Evolutionary conservation across 2,113 vertebrate genomes (phyloP), one percentile per base, ranked within the genome.

Genomic region (Trichomycterus rosablanca): DNA sequence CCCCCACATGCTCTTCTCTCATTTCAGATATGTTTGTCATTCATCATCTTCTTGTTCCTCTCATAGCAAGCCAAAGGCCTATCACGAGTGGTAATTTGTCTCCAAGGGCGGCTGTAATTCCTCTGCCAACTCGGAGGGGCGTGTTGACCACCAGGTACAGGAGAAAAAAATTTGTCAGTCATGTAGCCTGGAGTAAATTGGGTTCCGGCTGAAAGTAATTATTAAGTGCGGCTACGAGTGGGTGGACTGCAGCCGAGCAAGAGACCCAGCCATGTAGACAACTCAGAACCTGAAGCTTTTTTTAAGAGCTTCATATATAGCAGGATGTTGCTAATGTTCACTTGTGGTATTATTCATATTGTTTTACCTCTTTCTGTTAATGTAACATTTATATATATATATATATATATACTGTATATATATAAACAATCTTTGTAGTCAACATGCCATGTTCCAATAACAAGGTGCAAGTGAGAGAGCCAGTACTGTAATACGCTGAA

Each of bases 121-220:
- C 76, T 76, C 62, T 68, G 73, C 70, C 73, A 69, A 77, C 80
- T 83, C 77, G 75, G 66, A 73, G 78, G 78, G 83, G 83, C 64
- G 80, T 83, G 78, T 76, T 72, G 72, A 77, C 67, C 70, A 46
- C 48, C 57, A 48, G 61, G 81, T 80, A 86, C 75, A 69, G 66
- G 52, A 76, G 78, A n/a, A 80, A 75, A 73, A 78, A 72, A 79
- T 74, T 78, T 84, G 85, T 84, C 84, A 85, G 82, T 87, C 86
- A 86, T 70, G 73, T 71, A 78, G 70, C 74, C 71, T 73, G 52
- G 68, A 76, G 79, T 77, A 86, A 81, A 85, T 79, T 79, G 76
- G 60, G 32, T 75, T 74, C 72, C 74, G 76, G 78, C 78, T 74
- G 78, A 80, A 77, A 83, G 75, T 81, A 81, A 84, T 86, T 83